A percentile compares a stretch with the other conserved stretches of the same genome.
phyloP scores from a whole-genome alignment of 2,113 vertebrate species.

The Oreochromis niloticus region DNA sequence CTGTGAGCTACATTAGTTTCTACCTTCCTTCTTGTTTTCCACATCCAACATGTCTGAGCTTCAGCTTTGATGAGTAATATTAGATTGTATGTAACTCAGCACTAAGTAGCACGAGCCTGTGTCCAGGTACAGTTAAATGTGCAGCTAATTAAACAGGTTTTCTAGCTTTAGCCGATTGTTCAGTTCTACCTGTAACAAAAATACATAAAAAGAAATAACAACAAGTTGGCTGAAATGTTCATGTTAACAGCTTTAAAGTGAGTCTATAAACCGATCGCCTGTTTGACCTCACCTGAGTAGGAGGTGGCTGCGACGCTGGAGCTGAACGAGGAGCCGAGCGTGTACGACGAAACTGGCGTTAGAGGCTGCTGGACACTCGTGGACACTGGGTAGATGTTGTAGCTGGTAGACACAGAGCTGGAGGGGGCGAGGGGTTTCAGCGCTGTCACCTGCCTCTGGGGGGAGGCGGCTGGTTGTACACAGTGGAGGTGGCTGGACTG shows the following conservation, averaged over 20 bases:
- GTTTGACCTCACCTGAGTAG: constrained; percentile 61
- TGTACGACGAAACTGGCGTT: constrained; percentile 65
- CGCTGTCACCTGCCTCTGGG: constrained; percentile 63
- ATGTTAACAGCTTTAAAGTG: background rate
- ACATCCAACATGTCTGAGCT: background rate
- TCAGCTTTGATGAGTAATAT: background rate
- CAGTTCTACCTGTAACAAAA: background rate
- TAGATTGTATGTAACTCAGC: background rate
- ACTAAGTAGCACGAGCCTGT: background rate
- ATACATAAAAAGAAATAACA: background rate
- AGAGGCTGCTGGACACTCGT: constrained; percentile 65
- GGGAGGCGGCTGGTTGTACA: constrained; percentile 66
- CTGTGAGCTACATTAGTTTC: background rate
- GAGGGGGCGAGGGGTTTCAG: constrained; percentile 59
- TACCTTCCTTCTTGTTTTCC: background rate
- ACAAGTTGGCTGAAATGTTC: background rate
- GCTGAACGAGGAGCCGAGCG: constrained; percentile 66
- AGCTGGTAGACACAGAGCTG: constrained; percentile 63
- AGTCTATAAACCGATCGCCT: background rate
- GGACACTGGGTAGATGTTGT: constrained; percentile 64
- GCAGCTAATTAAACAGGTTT: background rate
- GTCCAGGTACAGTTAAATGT: background rate
- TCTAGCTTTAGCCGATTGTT: background rate
- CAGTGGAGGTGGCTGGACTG: constrained; percentile 49
- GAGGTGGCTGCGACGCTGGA: constrained; percentile 57